Percentiles rank a stretch among this genome's conserved stretches.
phyloP scores from a whole-genome alignment of 2,888 invertebrate genomes.

The Nebria brevicollis region DNA sequence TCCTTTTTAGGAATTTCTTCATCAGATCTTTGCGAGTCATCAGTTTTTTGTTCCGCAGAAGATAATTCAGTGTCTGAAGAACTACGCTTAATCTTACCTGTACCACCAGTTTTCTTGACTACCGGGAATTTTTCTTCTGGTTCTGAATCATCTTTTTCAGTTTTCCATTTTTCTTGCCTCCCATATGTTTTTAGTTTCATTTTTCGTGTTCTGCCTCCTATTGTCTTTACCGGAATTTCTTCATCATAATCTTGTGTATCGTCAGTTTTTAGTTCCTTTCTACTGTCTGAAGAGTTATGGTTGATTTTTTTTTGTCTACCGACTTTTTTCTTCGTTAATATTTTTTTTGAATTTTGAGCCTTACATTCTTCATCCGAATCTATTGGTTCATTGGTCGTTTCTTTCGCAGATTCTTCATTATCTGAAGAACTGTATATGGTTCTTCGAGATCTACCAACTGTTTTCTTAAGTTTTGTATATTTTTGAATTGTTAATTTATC shows the following conservation, averaged over 20 bases:
- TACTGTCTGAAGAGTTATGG: no score
- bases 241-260: neutral
- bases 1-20: neutral
- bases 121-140: neutral
- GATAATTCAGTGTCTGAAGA: neutral
- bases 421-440: neutral
- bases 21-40: neutral
- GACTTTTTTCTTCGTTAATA: no score
- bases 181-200: neutral
- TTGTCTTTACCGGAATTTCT: neutral
- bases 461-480: no score
- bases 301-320: no score
- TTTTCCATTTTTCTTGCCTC: neutral
- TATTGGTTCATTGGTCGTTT: neutral
- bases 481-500: no score
- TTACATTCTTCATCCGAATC: constrained; percentile 2
- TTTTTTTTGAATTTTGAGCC: neutral
- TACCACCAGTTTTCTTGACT: neutral
- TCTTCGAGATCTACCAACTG: neutral
- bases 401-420: neutral
- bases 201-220: neutral
- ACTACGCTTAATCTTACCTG: neutral
- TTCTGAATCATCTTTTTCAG: constrained; percentile 4
- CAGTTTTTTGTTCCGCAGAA: neutral
- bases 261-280: no score